Evolutionary conservation across 1,140 invertebrate genomes (phyloP).

Genomic region (Heliconius hermathena): DNA sequence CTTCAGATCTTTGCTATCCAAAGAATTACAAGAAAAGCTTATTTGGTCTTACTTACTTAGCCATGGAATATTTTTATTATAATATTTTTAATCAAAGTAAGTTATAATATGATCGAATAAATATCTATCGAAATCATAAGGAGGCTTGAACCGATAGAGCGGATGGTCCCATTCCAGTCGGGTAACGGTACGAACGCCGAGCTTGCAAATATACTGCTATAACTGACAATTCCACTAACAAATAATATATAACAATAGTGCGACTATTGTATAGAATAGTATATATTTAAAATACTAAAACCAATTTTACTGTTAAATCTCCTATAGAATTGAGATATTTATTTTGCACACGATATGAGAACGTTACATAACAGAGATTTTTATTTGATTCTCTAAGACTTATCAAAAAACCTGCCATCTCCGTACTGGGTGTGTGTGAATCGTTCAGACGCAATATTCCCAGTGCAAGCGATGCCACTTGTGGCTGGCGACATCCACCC

Average conservation of each 20-base stretch:
- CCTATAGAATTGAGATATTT: background rate
- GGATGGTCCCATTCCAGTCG: slow-evolving; percentile 70
- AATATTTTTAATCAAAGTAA: background rate
- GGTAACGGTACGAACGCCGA: slow-evolving; percentile 62
- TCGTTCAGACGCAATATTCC: slow-evolving; percentile 61
- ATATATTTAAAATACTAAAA: background rate
- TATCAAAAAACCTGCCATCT: slow-evolving; percentile 56
- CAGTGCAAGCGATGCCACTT: slow-evolving; percentile 57
- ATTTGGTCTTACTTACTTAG: no score
- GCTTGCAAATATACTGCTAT: slow-evolving; percentile 54
- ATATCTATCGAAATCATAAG: slow-evolving; percentile 29
- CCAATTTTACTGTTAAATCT: background rate
- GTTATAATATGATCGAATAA: background rate
- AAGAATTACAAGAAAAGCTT: background rate
- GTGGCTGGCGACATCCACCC: slow-evolving; percentile 61
- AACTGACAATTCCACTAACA: slow-evolving; percentile 47
- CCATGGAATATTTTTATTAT: background rate
- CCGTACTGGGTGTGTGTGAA: slow-evolving; percentile 69
- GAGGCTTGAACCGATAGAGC: slow-evolving; percentile 60
- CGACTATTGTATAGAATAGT: no score
- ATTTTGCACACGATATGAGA: background rate
- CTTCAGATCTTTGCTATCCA: no score
- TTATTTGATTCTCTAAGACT: slow-evolving; percentile 41
- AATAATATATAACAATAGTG: slow-evolving; percentile 31
- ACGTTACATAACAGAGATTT: slow-evolving; percentile 5